phyloP scores from a whole-genome alignment of 2,113 vertebrate species.

The Chlorocebus sabaeus region DNA sequence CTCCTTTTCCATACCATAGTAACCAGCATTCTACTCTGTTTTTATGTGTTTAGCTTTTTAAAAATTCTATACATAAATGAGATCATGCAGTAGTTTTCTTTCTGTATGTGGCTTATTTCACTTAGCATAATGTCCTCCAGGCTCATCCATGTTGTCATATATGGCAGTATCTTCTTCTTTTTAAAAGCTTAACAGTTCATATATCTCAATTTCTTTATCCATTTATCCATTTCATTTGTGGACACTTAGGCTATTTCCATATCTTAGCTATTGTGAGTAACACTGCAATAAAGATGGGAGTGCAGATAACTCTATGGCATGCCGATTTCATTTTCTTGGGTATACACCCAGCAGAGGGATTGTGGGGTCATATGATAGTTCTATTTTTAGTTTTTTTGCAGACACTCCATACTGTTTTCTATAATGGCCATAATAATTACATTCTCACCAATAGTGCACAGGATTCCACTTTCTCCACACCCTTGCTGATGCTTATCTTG shows the following conservation, averaged over 20 bases:
- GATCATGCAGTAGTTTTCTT: not conserved
- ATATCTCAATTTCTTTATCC: not conserved
- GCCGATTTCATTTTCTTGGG: not conserved
- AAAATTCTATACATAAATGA: not conserved
- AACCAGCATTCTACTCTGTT: not conserved
- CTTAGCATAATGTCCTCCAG: not conserved
- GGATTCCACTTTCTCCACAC: not conserved
- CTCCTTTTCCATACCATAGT: not conserved
- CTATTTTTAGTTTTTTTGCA: not conserved
- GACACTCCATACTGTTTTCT: not conserved
- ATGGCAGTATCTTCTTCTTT: not conserved
- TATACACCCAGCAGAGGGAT: not conserved
- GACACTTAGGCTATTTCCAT: not conserved
- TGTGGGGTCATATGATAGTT: not conserved
- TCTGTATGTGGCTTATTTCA: not conserved
- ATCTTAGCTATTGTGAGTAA: not conserved
- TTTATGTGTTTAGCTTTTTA: not conserved
- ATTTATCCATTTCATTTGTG: not conserved
- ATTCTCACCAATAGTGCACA: not conserved
- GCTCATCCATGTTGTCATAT: not conserved
- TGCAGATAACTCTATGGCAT: not conserved
- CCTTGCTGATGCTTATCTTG: not conserved
- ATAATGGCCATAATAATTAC: not conserved
- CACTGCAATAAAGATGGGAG: not conserved
- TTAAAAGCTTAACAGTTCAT: not conserved